These are phyloP conservation scores for Aspiorhynchus laticeps DNA, from an alignment of 2,113 vertebrate genomes.

Conservation along the genomic window DNA sequence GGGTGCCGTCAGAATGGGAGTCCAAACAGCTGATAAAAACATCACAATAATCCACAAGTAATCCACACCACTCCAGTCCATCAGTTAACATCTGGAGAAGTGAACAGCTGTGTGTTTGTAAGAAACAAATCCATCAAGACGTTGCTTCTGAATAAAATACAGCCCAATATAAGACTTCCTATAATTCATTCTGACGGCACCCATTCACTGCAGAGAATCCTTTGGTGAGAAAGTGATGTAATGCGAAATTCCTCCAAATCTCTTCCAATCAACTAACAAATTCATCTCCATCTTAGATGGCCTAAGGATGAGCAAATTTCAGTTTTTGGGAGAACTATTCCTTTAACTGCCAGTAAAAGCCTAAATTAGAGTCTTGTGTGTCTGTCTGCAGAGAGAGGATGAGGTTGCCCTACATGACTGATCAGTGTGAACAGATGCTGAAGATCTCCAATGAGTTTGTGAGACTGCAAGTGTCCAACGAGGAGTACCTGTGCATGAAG, in stretches of 20 bases:
- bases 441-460: conserved; percentile 91
- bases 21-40: neutral
- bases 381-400: conserved; percentile 86
- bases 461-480: conserved; percentile 93
- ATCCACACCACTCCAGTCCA: neutral
- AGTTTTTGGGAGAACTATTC: neutral
- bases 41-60: too few relatives aligned
- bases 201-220: neutral
- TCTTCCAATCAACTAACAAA: too few relatives aligned
- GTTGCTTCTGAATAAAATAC: too few relatives aligned
- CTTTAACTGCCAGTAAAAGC: neutral
- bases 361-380: neutral
- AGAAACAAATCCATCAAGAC: too few relatives aligned
- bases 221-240: neutral
- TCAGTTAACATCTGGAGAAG: neutral
- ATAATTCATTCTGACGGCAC: neutral
- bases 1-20: neutral
- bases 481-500: conserved; percentile 99
- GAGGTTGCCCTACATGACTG: conserved; percentile 91
- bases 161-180: too few relatives aligned
- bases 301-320: neutral
- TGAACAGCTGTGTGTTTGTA: neutral
- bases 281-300: too few relatives aligned
- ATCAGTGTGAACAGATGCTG: conserved; percentile 95
- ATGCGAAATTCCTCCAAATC: too few relatives aligned